Conservation (phyloP, 2,797 vertebrate genomes). For the Gymnodraco acuticeps region DNA sequence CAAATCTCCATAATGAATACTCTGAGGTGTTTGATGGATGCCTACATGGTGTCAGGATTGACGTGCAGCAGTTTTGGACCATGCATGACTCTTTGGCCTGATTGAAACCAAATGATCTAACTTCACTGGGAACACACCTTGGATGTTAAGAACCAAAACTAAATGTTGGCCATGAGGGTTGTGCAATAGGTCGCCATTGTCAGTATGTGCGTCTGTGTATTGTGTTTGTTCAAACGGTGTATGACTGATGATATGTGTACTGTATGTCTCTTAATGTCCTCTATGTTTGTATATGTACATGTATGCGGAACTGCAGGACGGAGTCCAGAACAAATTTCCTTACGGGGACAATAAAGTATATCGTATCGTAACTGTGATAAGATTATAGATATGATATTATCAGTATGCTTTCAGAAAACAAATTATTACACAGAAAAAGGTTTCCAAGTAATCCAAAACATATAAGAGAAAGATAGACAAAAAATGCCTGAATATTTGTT, state of each 20-base stretch:
- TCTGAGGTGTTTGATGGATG: slow-evolving; percentile 23
- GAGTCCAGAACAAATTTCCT: too few relatives aligned
- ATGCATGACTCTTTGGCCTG: not conserved
- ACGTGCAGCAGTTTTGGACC: not conserved
- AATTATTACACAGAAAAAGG: not conserved
- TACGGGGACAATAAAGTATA: too few relatives aligned
- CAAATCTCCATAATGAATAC: slow-evolving; percentile 34
- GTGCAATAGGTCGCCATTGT: too few relatives aligned
- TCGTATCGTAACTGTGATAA: not conserved
- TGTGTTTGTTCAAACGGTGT: too few relatives aligned
- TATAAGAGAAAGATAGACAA: not conserved
- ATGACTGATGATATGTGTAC: too few relatives aligned
- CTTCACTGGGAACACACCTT: not conserved
- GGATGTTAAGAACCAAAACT: not conserved
- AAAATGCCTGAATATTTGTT: too few relatives aligned
- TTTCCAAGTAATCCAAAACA: not conserved
- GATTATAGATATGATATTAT: not conserved
- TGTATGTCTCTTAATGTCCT: too few relatives aligned
- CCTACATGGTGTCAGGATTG: slow-evolving; percentile 2
- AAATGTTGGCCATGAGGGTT: too few relatives aligned
- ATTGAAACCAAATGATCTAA: slow-evolving; percentile 14
- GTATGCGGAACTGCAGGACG: too few relatives aligned
- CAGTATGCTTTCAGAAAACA: not conserved
- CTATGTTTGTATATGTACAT: too few relatives aligned
- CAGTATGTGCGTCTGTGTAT: too few relatives aligned